A percentile compares a stretch with the other conserved stretches of the same genome.
These are phyloP conservation scores for Platichthys flesus DNA, from an alignment of 2,113 vertebrate genomes.

Conservation along the genomic window DNA sequence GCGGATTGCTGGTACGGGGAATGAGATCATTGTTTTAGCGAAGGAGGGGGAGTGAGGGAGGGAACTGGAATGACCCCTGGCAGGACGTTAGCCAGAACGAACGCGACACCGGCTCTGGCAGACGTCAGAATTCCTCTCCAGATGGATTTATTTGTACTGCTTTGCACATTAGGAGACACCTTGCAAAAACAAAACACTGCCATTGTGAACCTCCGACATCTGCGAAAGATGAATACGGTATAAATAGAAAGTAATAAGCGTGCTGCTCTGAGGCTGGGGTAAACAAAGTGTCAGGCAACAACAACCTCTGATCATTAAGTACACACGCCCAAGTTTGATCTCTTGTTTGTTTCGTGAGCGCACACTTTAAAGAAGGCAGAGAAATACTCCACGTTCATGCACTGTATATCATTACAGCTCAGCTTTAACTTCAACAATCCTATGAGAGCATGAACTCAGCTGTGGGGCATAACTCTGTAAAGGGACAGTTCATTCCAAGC, in stretches of 20 bases:
- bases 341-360: slow-evolving; percentile 11
- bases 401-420: background rate
- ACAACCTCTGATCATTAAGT: slow-evolving; percentile 5
- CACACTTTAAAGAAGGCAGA: background rate
- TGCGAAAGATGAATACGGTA: background rate
- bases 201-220: slow-evolving; percentile 28
- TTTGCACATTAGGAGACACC: slow-evolving; percentile 3
- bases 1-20: slow-evolving; percentile 70
- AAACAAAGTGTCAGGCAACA: slow-evolving; percentile 17
- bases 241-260: slow-evolving; percentile 32
- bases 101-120: background rate
- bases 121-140: slow-evolving; percentile 46
- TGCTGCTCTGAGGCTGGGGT: background rate
- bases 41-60: background rate
- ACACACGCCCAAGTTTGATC: background rate
- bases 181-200: slow-evolving; percentile 32
- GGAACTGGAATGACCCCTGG: slow-evolving; percentile 25
- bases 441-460: background rate
- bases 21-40: slow-evolving; percentile 77
- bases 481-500: slow-evolving; percentile 3
- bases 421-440: background rate
- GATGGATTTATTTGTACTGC: slow-evolving; percentile 42
- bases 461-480: background rate
- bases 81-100: slow-evolving; percentile 12
- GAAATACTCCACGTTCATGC: background rate